Evolutionary conservation across 2,113 vertebrate genomes (phyloP).

Genomic region (Thinocorus orbignyianus): DNA sequence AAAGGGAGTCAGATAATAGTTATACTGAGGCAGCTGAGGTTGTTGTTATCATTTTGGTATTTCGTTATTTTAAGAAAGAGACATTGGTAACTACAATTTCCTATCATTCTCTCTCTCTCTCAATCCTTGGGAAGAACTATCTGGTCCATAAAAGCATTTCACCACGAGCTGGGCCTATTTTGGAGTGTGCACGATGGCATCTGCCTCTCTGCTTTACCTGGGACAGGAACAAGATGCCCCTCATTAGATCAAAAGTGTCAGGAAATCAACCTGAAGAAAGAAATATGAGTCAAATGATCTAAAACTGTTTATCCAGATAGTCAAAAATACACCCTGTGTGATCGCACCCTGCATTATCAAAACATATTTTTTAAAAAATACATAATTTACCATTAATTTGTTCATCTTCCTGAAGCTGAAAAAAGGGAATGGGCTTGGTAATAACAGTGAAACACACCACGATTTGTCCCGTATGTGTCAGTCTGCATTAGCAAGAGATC

Average conservation of each 20-base stretch:
- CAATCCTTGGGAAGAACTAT: background rate
- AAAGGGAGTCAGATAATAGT: background rate
- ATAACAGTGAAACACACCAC: background rate
- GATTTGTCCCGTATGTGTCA: accelerated
- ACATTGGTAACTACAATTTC: background rate
- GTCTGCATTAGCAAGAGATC: background rate
- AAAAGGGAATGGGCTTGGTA: accelerated
- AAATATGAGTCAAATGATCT: background rate
- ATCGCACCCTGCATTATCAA: background rate
- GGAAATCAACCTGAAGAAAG: background rate
- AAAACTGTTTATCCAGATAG: background rate
- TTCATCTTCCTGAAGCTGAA: background rate
- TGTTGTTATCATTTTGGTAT: background rate
- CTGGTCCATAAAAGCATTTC: background rate
- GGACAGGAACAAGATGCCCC: too few relatives aligned
- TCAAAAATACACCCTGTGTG: background rate
- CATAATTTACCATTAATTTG: background rate
- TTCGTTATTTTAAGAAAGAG: background rate
- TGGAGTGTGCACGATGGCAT: accelerated
- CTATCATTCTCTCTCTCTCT: background rate
- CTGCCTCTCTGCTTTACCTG: background rate
- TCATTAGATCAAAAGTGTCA: accelerated
- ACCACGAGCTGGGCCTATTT: background rate
- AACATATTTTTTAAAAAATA: background rate
- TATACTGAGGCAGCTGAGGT: background rate